These are phyloP conservation scores for Branchellion lobata DNA, from an alignment of 2,888 invertebrate genomes.

Conservation along the genomic window DNA sequence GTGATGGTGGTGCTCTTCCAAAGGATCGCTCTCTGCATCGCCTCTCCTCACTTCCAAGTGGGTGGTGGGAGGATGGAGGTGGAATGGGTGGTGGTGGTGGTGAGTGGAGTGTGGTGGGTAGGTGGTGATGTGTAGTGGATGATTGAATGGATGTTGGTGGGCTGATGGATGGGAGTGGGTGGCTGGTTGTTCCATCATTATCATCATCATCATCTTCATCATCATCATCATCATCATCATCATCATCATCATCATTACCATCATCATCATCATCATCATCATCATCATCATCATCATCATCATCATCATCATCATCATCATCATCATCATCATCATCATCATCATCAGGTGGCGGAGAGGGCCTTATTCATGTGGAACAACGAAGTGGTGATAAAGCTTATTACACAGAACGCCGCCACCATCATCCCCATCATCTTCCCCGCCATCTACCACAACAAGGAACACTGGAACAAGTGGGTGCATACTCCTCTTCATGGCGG, in stretches of 20 bases:
- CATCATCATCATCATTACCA: neutral
- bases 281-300: conserved; percentile 6
- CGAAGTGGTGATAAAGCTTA: conserved; percentile 98
- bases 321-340: conserved; percentile 10
- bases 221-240: conserved; percentile 1
- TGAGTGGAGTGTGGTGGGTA: neutral
- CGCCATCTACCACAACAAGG: conserved; percentile 93
- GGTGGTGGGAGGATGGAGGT: conserved; percentile 4
- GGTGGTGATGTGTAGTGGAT: neutral
- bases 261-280: conserved; percentile 16
- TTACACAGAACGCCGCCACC: conserved; percentile 95
- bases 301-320: conserved; percentile 4
- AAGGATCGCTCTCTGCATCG: conserved; percentile 97
- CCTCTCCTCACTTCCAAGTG: conserved; percentile 99
- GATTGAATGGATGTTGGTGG: neutral
- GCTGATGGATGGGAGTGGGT: neutral
- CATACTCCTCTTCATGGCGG: too few species aligned
- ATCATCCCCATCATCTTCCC: conserved; percentile 99
- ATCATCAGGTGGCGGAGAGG: conserved; percentile 86
- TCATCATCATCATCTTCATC: too few species aligned
- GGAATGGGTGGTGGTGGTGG: neutral
- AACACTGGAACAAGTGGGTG: conserved; percentile 89
- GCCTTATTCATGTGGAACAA: conserved; percentile 99
- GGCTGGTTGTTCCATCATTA: too few species aligned
- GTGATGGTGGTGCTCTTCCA: conserved; percentile 96